Base-by-base conservation (phyloP, 2,797 vertebrate species). In the Xenopus petersii region DNA sequence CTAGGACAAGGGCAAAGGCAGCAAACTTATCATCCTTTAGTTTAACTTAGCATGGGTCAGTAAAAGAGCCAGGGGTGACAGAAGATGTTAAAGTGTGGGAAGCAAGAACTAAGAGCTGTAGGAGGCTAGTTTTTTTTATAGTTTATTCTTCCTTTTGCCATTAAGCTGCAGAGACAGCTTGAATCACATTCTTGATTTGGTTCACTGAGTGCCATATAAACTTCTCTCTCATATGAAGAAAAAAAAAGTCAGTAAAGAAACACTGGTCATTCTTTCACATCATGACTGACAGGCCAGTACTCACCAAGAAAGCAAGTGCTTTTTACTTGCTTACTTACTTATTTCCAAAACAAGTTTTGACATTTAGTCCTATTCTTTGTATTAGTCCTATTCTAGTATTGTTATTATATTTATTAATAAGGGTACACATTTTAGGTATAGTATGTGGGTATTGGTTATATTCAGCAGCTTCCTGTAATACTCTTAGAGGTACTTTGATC, bases 11-110 rank as follows among this genome's bases (percentile, higher is more conserved):
- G 89, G 90, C 88, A 90, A 87, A 91, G 87, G 91, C 91, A 92
- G 91, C 88, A 91, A 93, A 93, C 92, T 93, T 92, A 93, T 93
- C 92, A 93, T 93, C 89, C 90, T 92, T 93, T 93, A 90, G 90
- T 92, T 91, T 91, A 89, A 91, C 89, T 92, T 91, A 88, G 87
- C 87, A 91, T 89, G 92, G 92, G 92, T 93, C 92, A 93, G 89
- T 90, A 92, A 89, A 89, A 90, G 90, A 81, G 86, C 91, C 88
- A 91, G 89, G 89, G 90, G 91, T 92, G 92, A 93, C 91, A 89
- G 88, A 85, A 84, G 87, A 90, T 90, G 91, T 88, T 90, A 90
- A 90, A 90, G 90, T 92, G 91, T 93, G 91, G 90, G 91, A 92
- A 93, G 89, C 87, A 81, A 84, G 89, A 89, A 87, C 89, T 84